Evolutionary conservation across 2,888 invertebrate genomes (phyloP), one percentile per base, ranked within the genome.

Genomic region (Criorhina ranunculi): DNA sequence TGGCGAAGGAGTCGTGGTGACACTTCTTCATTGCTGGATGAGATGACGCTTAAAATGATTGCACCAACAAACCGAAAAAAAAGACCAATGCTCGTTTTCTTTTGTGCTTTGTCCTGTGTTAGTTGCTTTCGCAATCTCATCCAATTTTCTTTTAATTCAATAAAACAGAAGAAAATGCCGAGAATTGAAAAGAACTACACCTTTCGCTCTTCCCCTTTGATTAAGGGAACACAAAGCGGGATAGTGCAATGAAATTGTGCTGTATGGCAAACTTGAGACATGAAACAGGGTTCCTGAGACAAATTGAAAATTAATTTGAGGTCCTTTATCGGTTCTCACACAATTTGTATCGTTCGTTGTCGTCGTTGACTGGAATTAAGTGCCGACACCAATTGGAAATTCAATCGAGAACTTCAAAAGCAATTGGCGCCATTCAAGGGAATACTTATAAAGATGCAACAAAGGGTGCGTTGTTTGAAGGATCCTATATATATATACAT

Each of bases 121-220:
- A 37, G 62, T 17, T 76, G 49, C 75, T 80, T 85, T 85, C 51
- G 80, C 85, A 85, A 85, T 85, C 80, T 85, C 80, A 85, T 80
- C 80, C 80, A 85, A 85, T 85, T 85, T 85, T 85, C 85, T 85
- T 85, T 85, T 85, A 85, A 85, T 85, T 85, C 75, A 80, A 85
- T 85, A 80, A 76, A 80, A 80, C 80, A 80, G 55, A 80, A 80
- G 85, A 70, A 76, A 76, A 85, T 76, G 51, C 64, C 15, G 31
- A 35, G 37, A 62, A 78, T 51, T 49, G 64, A 40, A 42, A 60
- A 35, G n/a, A 53, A 24, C 24, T 24, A 24, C 1, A 24, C 24
- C 24, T 24, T 4, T 4, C 1, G 2, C 24, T 4, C 24, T 24
- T 3, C 2, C 24, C 24, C 24, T 4, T 1, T 24, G 24, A 1